Evolutionary conservation across 2,888 invertebrate species (phyloP).

Genomic region (Drosophila recens): DNA sequence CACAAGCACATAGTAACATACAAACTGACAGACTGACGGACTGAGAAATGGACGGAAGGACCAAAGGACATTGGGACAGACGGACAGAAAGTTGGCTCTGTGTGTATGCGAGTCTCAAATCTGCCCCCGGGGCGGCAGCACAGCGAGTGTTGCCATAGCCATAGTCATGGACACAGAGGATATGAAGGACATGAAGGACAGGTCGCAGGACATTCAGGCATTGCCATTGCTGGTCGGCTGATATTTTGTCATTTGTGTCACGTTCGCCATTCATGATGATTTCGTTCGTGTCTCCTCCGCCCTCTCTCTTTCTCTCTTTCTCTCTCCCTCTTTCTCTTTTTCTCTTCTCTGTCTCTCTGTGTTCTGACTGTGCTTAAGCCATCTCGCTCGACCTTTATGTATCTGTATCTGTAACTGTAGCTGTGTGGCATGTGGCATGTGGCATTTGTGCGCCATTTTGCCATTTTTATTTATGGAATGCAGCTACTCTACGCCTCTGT

Average conservation of each 20-base stretch:
- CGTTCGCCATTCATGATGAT: slow-evolving; percentile 82
- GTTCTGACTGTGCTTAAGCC: slow-evolving; percentile 4
- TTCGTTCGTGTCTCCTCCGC: slow-evolving; percentile 55
- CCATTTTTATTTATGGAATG: slow-evolving; percentile 78
- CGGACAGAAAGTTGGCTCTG: slow-evolving; percentile 33
- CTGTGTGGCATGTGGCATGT: slow-evolving; percentile 35
- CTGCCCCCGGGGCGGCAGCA: slow-evolving; percentile 50
- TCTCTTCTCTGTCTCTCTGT: slow-evolving; percentile 11
- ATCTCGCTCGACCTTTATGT: slow-evolving; percentile 16
- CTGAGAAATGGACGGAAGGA: slow-evolving; percentile 17
- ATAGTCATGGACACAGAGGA: slow-evolving; percentile 16
- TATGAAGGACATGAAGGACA: slow-evolving; percentile 2
- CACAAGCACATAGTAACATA: slow-evolving; percentile 43
- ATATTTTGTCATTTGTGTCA: slow-evolving; percentile 83
- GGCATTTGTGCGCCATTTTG: slow-evolving; percentile 76
- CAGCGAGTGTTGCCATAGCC: slow-evolving; percentile 44
- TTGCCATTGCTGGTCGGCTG: slow-evolving; percentile 66
- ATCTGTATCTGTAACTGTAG: slow-evolving; percentile 27
- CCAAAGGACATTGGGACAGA: slow-evolving; percentile 1
- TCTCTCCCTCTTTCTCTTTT: slow-evolving; percentile 6
- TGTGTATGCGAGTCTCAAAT: slow-evolving; percentile 40
- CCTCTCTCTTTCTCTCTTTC: not conserved
- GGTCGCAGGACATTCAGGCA: slow-evolving; percentile 39
- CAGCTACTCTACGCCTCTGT: slow-evolving; percentile 67
- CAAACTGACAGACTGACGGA: slow-evolving; percentile 28